Base-by-base conservation (phyloP, 2,888 invertebrate species). In the Thereva nobilitata region DNA sequence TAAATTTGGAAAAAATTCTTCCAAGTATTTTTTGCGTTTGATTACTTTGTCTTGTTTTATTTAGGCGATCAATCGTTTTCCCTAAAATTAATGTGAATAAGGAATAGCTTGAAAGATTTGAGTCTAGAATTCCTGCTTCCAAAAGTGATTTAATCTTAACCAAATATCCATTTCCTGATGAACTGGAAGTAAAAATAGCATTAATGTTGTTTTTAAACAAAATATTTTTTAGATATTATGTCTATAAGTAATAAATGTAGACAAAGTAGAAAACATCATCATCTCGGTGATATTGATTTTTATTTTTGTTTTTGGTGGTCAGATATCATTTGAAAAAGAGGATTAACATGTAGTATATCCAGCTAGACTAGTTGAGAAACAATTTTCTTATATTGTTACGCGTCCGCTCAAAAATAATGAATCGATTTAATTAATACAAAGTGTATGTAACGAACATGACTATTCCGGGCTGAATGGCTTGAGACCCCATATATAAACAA, bases 1-100 rank as follows among this genome's bases (percentile, higher is more conserved):
- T 83, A 67, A 86, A 85, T 74, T 86, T 86, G 0, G 85, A 83
- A 70, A 83, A 86, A 67, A 87, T 83, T 64, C 86, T 80, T 0
- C 86, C 85, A 70, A 84, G 78, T 8, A 86, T 78, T 73, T 85
- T 81, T 55, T 79, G 78, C 0, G 74, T 75, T 70, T 79, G 80
- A 68, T 71, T 71, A 5, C 66, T 68, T 40, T 71, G 69, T 37
- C 71, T 68, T 0, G 71, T 59, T 12, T 68, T 57, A 6, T 70
- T 67, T 44, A 79, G 67, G 38, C 70, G 66, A 45, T 77, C 72
- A 35, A 79, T 68, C 1, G 74, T 75, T 70, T 79, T 78, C 71
- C 84, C 84, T 63, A 85, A 70, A 41, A 84, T 73, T 57, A 82
- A 74, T 9, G 82, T 75, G 68, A 84, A 85, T 64, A 84, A 76